phyloP scores from a whole-genome alignment of 1,140 invertebrate genomes.

The Aporrectodea caliginosa region DNA sequence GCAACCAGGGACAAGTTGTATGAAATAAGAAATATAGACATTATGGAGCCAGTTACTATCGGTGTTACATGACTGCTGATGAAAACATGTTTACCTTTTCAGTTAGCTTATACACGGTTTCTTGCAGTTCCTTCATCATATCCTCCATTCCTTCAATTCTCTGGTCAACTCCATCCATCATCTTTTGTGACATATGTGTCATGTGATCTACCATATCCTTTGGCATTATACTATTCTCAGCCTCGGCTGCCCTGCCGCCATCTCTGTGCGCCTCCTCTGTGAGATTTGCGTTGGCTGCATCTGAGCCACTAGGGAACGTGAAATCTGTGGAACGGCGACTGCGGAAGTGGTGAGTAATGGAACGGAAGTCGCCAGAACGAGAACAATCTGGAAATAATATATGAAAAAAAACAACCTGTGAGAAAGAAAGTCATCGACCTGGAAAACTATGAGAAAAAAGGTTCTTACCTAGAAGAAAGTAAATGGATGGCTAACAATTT shows the following conservation, averaged over 20 bases:
- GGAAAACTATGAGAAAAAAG: no score
- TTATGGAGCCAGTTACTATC: no score
- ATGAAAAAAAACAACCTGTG: no score
- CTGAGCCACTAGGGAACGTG: no score
- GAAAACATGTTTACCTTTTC: background rate
- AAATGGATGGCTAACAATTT: no score
- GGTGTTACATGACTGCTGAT: no score
- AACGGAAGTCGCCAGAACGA: constrained; percentile 46
- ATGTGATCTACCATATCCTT: background rate
- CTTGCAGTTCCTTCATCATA: background rate
- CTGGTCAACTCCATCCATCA: background rate
- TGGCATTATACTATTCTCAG: background rate
- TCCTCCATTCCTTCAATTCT: background rate
- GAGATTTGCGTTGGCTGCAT: background rate
- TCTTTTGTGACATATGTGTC: background rate
- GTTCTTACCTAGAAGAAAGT: no score
- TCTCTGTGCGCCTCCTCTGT: background rate
- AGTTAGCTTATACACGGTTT: background rate
- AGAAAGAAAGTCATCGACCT: no score
- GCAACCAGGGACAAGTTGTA: no score
- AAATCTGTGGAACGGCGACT: constrained; percentile 39
- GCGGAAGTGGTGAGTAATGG: constrained; percentile 43
- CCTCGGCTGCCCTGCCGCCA: background rate
- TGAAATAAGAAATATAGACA: no score
- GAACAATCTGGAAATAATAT: constrained; percentile 49